Conservation (phyloP, 2,888 invertebrate genomes). For the Himalopsyche japonica region DNA sequence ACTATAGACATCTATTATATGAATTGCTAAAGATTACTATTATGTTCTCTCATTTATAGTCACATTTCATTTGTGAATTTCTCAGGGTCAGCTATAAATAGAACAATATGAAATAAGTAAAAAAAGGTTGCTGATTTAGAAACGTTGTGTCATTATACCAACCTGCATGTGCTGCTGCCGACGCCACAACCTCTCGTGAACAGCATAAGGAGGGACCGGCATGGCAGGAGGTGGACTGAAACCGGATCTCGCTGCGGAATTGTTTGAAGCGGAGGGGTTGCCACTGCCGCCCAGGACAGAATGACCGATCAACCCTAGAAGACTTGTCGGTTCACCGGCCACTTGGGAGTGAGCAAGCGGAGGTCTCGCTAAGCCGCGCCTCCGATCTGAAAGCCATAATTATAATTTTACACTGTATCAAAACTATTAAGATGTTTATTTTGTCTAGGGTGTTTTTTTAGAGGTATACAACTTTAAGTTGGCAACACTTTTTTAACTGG, state of each 20-base stretch:
- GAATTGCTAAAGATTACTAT: no score
- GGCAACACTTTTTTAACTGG: no score
- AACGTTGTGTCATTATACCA: slow-evolving; percentile 29
- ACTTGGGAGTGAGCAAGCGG: slow-evolving; percentile 32
- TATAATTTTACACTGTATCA: neutral
- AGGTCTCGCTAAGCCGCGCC: slow-evolving; percentile 19
- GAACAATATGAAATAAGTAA: no score
- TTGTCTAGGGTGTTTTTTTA: no score
- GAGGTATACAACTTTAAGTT: no score
- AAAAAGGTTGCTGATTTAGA: no score
- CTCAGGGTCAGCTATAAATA: no score
- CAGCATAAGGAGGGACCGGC: slow-evolving; percentile 67
- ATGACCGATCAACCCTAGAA: slow-evolving; percentile 32
- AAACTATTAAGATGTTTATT: neutral
- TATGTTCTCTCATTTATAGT: no score
- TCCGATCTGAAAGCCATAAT: slow-evolving; percentile 6
- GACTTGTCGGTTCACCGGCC: slow-evolving; percentile 14
- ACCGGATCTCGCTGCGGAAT: slow-evolving; percentile 32
- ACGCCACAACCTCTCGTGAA: slow-evolving; percentile 76
- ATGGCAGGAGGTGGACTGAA: slow-evolving; percentile 38
- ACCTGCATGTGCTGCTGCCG: slow-evolving; percentile 70
- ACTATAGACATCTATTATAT: no score
- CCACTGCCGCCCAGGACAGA: slow-evolving; percentile 24
- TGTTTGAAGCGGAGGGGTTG: neutral
- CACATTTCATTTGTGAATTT: no score